phyloP scores from a whole-genome alignment of 2,888 invertebrate species.

The Eledone cirrhosa region DNA sequence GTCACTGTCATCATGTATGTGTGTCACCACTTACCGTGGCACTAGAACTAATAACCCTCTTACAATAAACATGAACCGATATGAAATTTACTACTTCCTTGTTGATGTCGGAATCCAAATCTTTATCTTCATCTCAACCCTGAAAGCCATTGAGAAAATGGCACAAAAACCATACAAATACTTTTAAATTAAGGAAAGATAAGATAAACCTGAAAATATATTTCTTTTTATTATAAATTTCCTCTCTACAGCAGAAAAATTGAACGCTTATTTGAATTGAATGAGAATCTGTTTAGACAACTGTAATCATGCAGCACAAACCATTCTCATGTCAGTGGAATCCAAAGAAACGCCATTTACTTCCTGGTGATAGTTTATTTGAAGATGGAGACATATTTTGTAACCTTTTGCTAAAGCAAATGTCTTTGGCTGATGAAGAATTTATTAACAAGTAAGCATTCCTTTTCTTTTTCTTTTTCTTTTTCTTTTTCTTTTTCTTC shows the following conservation, averaged over 20 bases:
- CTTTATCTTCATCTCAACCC: constrained; percentile 11
- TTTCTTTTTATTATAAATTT: too few species aligned
- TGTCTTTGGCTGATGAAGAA: constrained; percentile 37
- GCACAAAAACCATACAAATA: neutral
- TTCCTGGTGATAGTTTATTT: constrained; percentile 70
- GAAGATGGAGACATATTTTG: constrained; percentile 64
- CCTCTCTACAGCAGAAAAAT: too few species aligned
- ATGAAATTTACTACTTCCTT: constrained; percentile 3
- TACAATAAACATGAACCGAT: neutral
- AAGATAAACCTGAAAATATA: too few species aligned
- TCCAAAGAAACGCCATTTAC: constrained; percentile 39
- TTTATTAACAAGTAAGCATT: constrained; percentile 12
- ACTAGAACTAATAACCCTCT: too few species aligned
- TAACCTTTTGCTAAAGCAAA: constrained; percentile 40
- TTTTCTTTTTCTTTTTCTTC: neutral
- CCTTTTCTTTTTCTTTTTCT: neutral
- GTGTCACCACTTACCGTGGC: too few species aligned
- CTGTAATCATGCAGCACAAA: neutral
- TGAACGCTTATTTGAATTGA: too few species aligned
- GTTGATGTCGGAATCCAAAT: neutral
- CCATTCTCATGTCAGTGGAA: constrained; percentile 38
- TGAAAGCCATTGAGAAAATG: constrained; percentile 19
- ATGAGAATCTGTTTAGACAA: neutral
- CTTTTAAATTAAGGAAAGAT: neutral
- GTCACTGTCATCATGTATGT: too few species aligned